A percentile compares a stretch with the other conserved stretches of the same genome.
phyloP scores from a whole-genome alignment of 1,140 invertebrate genomes.

The Drepana arcuata region DNA sequence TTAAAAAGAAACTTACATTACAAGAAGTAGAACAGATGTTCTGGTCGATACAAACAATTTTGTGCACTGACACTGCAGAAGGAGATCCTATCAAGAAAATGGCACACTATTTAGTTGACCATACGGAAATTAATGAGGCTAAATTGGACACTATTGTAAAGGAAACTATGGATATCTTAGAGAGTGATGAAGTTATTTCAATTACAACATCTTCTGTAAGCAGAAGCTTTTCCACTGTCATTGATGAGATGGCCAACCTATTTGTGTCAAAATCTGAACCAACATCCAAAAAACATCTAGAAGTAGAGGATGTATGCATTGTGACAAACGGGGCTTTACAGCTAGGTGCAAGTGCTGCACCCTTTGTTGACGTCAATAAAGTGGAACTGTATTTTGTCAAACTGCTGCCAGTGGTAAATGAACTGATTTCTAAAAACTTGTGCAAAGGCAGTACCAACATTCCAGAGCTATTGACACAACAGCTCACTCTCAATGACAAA shows the following conservation, averaged over 20 bases:
- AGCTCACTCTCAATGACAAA: constrained; percentile 83
- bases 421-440: constrained; percentile 71
- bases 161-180: constrained; percentile 85
- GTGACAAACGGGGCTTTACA: constrained; percentile 56
- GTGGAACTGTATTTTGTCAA: constrained; percentile 89
- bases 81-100: constrained; percentile 79
- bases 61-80: constrained; percentile 74
- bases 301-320: constrained; percentile 47
- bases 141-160: constrained; percentile 76
- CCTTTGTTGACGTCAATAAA: constrained; percentile 82
- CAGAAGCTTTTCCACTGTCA: constrained; percentile 82
- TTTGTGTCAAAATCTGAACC: constrained; percentile 60
- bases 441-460: constrained; percentile 72
- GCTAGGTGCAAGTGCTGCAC: constrained; percentile 35
- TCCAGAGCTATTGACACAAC: constrained; percentile 77
- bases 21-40: constrained; percentile 86
- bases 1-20: constrained; percentile 83
- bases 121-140: constrained; percentile 57
- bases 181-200: constrained; percentile 84
- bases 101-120: constrained; percentile 71
- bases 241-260: constrained; percentile 86
- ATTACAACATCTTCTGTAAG: constrained; percentile 83
- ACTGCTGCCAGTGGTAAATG: constrained; percentile 87
- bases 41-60: constrained; percentile 80
- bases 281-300: constrained; percentile 50